These are phyloP conservation scores for Oreochromis mossambicus DNA, from an alignment of 2,797 vertebrate genomes.

Conservation along the genomic window DNA sequence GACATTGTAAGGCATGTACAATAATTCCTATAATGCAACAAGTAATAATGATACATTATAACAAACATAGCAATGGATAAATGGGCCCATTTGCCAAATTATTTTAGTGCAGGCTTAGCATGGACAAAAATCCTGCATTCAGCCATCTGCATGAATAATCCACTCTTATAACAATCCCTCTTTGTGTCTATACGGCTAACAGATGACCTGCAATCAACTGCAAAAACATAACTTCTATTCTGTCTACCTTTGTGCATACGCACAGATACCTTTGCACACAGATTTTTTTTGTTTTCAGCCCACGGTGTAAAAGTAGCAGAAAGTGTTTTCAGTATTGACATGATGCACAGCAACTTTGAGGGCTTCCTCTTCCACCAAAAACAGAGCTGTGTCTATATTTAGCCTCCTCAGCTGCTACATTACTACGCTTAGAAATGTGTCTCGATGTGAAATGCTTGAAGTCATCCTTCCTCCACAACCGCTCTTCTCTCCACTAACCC, in stretches of 20 bases:
- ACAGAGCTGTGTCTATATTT: slow-evolving; percentile 59
- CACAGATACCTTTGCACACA: background rate
- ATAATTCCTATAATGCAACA: background rate
- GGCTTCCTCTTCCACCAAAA: slow-evolving; percentile 54
- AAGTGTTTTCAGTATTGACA: background rate
- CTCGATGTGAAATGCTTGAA: background rate
- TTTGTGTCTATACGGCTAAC: background rate
- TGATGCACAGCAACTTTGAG: background rate
- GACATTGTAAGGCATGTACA: background rate
- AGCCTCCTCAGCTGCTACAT: slow-evolving; percentile 64
- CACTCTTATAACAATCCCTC: background rate
- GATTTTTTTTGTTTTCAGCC: background rate
- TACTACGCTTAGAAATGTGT: slow-evolving; percentile 6
- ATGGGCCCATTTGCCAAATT: background rate
- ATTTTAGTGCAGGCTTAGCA: background rate
- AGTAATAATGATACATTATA: background rate
- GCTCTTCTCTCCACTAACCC: background rate
- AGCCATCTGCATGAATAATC: background rate
- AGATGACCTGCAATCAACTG: background rate
- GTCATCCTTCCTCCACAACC: slow-evolving; percentile 7
- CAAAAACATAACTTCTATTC: background rate
- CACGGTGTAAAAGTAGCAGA: background rate
- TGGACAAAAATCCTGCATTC: background rate
- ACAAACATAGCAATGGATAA: background rate
- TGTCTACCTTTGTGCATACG: background rate